These are phyloP conservation scores for Coptodon rendalli DNA, from an alignment of 2,113 vertebrate genomes.

Conservation along the genomic window DNA sequence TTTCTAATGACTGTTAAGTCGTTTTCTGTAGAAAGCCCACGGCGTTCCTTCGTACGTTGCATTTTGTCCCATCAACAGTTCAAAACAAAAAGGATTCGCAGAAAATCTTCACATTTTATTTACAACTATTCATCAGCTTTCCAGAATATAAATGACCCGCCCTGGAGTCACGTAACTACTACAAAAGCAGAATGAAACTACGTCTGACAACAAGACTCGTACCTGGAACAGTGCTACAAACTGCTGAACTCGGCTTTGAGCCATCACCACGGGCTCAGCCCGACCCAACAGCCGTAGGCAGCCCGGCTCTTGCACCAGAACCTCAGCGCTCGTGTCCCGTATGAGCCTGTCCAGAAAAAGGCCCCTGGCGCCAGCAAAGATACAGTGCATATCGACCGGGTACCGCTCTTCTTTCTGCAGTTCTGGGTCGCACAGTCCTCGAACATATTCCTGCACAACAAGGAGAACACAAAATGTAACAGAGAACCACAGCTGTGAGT, in stretches of 20 bases:
- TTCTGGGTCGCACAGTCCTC: slow-evolving; percentile 93
- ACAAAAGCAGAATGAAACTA: background rate
- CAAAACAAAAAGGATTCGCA: background rate
- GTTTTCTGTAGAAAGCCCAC: background rate
- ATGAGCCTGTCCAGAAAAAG: slow-evolving; percentile 88
- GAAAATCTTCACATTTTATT: background rate
- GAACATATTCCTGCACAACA: slow-evolving; percentile 83
- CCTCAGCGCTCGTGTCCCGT: slow-evolving; percentile 88
- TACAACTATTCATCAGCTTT: background rate
- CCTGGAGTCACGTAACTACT: background rate
- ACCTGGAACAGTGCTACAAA: slow-evolving; percentile 87
- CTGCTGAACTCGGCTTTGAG: slow-evolving; percentile 89
- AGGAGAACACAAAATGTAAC: background rate
- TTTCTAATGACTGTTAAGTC: background rate
- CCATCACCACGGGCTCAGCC: slow-evolving; percentile 92
- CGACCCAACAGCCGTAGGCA: slow-evolving; percentile 79
- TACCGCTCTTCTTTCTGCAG: slow-evolving; percentile 85
- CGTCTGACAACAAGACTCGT: background rate
- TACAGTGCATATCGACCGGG: slow-evolving; percentile 95
- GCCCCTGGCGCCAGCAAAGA: slow-evolving; percentile 85
- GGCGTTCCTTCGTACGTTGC: background rate
- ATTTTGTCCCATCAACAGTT: background rate
- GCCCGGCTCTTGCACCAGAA: slow-evolving; percentile 82
- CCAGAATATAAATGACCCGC: background rate
- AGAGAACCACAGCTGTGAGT: background rate